These are phyloP conservation scores for Corydoras maculifer DNA, from an alignment of 2,113 vertebrate genomes.

Conservation along the genomic window DNA sequence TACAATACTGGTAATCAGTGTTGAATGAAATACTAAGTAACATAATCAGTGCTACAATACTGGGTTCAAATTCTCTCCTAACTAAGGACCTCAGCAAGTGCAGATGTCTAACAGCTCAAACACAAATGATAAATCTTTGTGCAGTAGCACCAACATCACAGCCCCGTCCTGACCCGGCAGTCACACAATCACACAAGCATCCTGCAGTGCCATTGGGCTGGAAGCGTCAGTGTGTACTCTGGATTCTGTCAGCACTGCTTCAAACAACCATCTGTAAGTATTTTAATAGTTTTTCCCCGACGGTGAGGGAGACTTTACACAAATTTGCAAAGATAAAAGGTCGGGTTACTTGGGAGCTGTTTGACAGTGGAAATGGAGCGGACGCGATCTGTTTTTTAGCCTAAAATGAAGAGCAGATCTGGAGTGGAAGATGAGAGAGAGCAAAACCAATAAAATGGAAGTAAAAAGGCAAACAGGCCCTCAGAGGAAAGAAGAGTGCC, in stretches of 20 bases:
- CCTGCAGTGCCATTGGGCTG: neutral
- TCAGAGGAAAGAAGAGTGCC: conserved; percentile 7
- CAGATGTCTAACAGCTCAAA: no score
- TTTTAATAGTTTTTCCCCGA: neutral
- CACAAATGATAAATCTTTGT: neutral
- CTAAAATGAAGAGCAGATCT: neutral
- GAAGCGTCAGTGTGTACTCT: conserved; percentile 5
- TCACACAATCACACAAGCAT: neutral
- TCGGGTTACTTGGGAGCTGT: conserved; percentile 49
- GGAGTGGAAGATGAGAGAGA: neutral
- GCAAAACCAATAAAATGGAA: neutral
- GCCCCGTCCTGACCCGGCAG: neutral
- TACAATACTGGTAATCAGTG: no score
- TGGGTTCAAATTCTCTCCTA: no score
- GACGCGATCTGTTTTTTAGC: neutral
- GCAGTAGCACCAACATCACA: neutral
- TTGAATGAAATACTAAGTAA: no score
- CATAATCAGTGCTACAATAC: no score
- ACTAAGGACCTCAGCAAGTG: no score
- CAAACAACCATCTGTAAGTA: neutral
- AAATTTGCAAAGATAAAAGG: conserved; percentile 13
- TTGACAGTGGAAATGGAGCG: conserved; percentile 30
- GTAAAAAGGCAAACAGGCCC: neutral
- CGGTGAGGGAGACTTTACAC: neutral
- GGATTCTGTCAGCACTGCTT: conserved; percentile 10